Percentiles rank a stretch among this genome's conserved stretches.
Conservation (phyloP, 2,113 vertebrate genomes). For the Ploceus nigricollis region DNA sequence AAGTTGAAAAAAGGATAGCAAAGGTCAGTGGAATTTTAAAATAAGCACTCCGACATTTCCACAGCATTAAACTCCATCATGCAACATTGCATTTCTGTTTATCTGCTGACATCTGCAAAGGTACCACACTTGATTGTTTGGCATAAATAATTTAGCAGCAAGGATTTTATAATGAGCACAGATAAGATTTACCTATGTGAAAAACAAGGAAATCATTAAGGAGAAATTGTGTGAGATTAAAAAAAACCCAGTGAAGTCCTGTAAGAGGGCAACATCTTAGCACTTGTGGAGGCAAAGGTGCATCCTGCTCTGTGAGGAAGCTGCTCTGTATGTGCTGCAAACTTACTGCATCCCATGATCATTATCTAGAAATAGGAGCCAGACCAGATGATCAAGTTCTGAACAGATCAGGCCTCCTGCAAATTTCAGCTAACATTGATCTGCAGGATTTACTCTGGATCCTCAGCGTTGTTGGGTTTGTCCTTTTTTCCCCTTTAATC, state of each 20-base stretch:
- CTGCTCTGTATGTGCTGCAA: not conserved
- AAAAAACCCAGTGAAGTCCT: not conserved
- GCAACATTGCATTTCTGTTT: constrained; percentile 52
- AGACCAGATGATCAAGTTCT: constrained; percentile 32
- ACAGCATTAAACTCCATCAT: constrained; percentile 55
- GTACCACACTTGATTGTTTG: constrained; percentile 29
- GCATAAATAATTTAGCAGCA: constrained; percentile 58
- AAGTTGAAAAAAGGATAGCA: constrained; percentile 12
- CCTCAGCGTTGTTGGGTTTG: constrained; percentile 68
- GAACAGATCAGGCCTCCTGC: constrained; percentile 75
- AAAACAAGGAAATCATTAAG: not conserved
- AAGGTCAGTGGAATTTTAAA: constrained; percentile 48
- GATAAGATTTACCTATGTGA: not conserved
- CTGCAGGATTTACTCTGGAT: constrained; percentile 79
- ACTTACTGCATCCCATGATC: constrained; percentile 65
- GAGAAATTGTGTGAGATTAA: not conserved
- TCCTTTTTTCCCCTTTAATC: not conserved
- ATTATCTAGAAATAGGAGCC: constrained; percentile 84
- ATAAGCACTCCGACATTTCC: constrained; percentile 34
- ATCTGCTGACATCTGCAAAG: constrained; percentile 51
- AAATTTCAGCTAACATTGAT: constrained; percentile 83
- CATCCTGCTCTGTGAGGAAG: not conserved
- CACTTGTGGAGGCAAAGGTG: not conserved
- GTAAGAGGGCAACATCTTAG: not conserved
- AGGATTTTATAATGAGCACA: constrained; percentile 20